Conservation (phyloP, 1,140 invertebrate genomes). For the Zelostemma sp. region DNA sequence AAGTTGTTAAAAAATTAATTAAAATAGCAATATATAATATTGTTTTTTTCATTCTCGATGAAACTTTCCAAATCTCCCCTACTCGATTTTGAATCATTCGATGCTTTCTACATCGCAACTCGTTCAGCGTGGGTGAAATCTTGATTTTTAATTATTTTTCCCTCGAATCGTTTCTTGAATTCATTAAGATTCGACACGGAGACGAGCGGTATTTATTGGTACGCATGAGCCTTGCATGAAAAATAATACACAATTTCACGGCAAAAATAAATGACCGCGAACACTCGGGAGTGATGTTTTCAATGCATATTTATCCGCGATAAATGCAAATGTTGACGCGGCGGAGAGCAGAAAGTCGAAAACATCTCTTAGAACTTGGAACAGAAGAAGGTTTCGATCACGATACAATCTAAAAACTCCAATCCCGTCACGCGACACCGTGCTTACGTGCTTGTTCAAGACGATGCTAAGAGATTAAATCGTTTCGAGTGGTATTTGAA, state of each 20-base stretch:
- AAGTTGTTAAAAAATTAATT: too few relatives aligned
- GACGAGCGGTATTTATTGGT: too few relatives aligned
- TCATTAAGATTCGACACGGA: too few relatives aligned
- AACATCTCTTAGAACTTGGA: slow-evolving; percentile 4
- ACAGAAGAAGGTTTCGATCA: slow-evolving; percentile 27
- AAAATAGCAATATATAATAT: too few relatives aligned
- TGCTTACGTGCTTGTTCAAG: slow-evolving; percentile 43
- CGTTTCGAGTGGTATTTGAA: slow-evolving; percentile 38
- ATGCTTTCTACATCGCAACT: too few relatives aligned
- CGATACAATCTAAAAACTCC: slow-evolving; percentile 45
- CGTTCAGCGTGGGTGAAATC: too few relatives aligned
- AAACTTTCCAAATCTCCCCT: too few relatives aligned
- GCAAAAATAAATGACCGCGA: not conserved
- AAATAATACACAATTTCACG: not conserved
- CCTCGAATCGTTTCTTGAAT: too few relatives aligned
- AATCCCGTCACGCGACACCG: slow-evolving; percentile 46
- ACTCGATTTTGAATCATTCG: too few relatives aligned
- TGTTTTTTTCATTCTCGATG: too few relatives aligned
- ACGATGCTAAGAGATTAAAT: slow-evolving; percentile 45
- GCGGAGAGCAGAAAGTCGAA: not conserved
- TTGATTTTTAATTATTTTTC: too few relatives aligned
- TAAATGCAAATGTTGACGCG: not conserved
- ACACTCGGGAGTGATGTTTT: not conserved
- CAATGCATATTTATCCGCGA: slow-evolving; percentile 9
- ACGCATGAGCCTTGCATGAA: not conserved